Percentiles rank a stretch among this genome's conserved stretches.
Evolutionary conservation across 2,888 invertebrate species (phyloP).

Genomic region (Phorcus lineatus): DNA sequence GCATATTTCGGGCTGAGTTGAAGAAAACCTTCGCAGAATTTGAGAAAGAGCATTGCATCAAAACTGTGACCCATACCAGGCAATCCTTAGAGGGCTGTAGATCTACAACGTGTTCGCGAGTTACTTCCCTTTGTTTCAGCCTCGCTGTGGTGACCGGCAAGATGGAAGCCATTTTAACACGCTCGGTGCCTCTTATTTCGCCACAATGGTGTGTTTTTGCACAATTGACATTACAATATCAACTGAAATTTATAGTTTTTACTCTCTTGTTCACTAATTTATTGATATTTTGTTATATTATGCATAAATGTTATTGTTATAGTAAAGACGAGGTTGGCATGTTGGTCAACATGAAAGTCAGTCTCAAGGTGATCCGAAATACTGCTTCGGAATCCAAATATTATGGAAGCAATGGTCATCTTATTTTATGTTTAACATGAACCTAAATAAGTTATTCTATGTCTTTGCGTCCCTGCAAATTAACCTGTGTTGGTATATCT

Average conservation of each 20-base stretch:
- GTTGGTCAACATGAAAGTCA: not conserved
- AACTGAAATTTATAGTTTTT: not conserved
- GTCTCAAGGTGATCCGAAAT: not conserved
- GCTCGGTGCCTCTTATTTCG: conserved; percentile 57
- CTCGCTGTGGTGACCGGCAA: conserved; percentile 54
- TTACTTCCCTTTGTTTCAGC: conserved; percentile 34
- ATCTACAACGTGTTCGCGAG: not conserved
- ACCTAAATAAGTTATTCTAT: not conserved
- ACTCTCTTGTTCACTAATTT: not conserved
- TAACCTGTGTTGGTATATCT: not conserved
- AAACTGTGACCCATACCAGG: too few species aligned
- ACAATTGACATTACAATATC: too few species aligned
- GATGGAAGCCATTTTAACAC: conserved; percentile 65
- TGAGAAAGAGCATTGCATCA: too few species aligned
- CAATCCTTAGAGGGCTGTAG: too few species aligned
- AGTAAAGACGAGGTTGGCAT: not conserved
- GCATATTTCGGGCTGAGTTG: too few species aligned
- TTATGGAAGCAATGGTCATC: not conserved
- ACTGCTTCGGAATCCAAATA: not conserved
- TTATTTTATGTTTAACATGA: not conserved
- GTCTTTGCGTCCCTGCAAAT: not conserved
- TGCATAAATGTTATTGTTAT: not conserved
- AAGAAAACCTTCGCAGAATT: too few species aligned
- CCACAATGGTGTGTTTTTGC: conserved; percentile 61
- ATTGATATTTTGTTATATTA: not conserved